Evolutionary conservation across 2,888 invertebrate species (phyloP), one percentile per base, ranked within the genome.

Genomic region (Agonopterix arenella): DNA sequence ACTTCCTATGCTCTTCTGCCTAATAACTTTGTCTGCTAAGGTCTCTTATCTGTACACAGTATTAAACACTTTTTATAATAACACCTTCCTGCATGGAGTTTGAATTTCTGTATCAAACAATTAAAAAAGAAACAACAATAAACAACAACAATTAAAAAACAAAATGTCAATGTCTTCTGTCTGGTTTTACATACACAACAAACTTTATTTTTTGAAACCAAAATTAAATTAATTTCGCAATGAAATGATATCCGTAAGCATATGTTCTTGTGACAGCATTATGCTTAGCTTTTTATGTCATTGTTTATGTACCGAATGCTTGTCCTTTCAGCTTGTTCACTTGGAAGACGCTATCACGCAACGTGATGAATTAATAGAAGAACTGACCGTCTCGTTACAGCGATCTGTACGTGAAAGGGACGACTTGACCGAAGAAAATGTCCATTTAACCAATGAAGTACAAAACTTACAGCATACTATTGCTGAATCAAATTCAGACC

Each of bases 321-420:
- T 94, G 93, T 84, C 74, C 70, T 90, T 90, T 70, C 80, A 95
- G 94, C 90, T 94, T 66, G 90, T 92, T 74, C 94, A 95, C 77
- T 94, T 93, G 75, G 93, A 94, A 75, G 90, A 89, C 62, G 93
- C 93, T 61, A 84, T 95, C 52, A 84, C 89, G 9, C 91, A 93
- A 60, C 92, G 95, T 64, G 94, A 95, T 69, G 90, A 91, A 62
- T 76, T 93, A 66, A 95, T 95, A 60, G 91, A 93, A 65, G 92
- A 94, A 77, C 88, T 95, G 52, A 93, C 92, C 56, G 88, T 92
- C 64, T 93, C 94, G 36, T 88, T 95, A 63, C 92, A 94, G 76
- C 91, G 92, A 67, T 92, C 93, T 0, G 78, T 93, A 38, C 79
- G 80, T 18, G 90, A 92, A 48, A 89, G 93, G 52, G 92, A 93